These are phyloP conservation scores for Limonius californicus DNA, from an alignment of 1,140 invertebrate species.

Conservation along the genomic window DNA sequence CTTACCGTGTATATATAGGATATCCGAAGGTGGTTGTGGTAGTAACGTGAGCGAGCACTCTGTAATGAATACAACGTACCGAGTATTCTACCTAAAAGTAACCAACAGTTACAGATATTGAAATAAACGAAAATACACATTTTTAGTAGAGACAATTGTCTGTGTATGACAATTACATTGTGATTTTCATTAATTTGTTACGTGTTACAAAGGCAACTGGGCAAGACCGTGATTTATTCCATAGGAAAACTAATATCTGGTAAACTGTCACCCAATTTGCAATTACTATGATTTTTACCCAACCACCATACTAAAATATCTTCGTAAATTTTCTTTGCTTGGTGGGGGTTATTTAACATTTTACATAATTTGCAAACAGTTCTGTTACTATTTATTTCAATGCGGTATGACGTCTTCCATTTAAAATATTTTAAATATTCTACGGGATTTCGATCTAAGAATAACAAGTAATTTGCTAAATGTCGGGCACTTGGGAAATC, in stretches of 20 bases:
- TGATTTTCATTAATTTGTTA: no score
- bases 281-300: neutral
- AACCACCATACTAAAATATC: slow-evolving; percentile 19
- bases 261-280: neutral
- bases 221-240: no score
- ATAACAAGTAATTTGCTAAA: slow-evolving; percentile 52
- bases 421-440: slow-evolving; percentile 51
- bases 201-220: no score
- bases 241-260: neutral
- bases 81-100: no score
- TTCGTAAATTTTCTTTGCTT: slow-evolving; percentile 12
- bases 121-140: no score
- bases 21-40: no score
- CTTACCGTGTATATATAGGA: no score
- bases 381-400: slow-evolving; percentile 21
- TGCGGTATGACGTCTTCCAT: slow-evolving; percentile 50
- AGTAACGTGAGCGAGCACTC: no score
- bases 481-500: slow-evolving; percentile 50
- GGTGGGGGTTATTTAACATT: slow-evolving; percentile 32
- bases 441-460: slow-evolving; percentile 52
- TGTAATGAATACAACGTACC: no score
- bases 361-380: slow-evolving; percentile 42
- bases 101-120: no score
- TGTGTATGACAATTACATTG: no score
- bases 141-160: no score